Conservation (phyloP, 1,140 invertebrate species). For the Rhysida immarginata region DNA sequence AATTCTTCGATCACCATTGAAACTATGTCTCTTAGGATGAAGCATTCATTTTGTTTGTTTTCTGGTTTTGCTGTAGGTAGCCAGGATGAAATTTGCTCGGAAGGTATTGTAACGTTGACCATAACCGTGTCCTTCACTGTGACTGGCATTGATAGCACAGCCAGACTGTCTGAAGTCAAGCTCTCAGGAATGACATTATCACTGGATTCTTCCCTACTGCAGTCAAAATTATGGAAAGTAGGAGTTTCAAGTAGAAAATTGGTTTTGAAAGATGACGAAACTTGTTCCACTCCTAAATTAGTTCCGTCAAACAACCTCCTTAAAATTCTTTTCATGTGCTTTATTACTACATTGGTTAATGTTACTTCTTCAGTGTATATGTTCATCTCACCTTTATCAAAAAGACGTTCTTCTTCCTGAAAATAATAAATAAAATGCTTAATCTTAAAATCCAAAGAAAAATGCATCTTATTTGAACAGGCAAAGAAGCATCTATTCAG, state of each 20-base stretch:
- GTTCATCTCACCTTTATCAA: slow-evolving; percentile 38
- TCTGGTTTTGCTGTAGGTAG: not conserved
- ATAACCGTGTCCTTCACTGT: slow-evolving; percentile 1
- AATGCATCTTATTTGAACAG: not conserved
- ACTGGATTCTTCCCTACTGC: not conserved
- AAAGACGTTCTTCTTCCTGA: slow-evolving; percentile 30
- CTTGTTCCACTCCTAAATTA: not conserved
- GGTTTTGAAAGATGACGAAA: not conserved
- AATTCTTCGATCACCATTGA: slow-evolving; percentile 5
- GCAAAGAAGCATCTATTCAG: not conserved
- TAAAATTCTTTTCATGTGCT: slow-evolving; percentile 12
- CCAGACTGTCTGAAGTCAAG: slow-evolving; percentile 5
- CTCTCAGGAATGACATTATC: slow-evolving; percentile 1
- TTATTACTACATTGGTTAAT: slow-evolving; percentile 19
- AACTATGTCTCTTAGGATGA: slow-evolving; percentile 1
- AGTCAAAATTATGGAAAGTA: not conserved
- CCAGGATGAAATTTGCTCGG: not conserved
- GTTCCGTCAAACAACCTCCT: not conserved
- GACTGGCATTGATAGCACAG: not conserved
- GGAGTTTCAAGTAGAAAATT: not conserved
- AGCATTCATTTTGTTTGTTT: not conserved
- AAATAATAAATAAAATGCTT: slow-evolving; percentile 9
- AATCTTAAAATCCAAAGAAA: not conserved
- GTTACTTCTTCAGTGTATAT: slow-evolving; percentile 29
- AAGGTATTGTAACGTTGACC: slow-evolving; percentile 1